Base-by-base conservation (phyloP, 30 jellyfish, hydroid and myxozoan species). In the Clytia hemisphaerica region DNA sequence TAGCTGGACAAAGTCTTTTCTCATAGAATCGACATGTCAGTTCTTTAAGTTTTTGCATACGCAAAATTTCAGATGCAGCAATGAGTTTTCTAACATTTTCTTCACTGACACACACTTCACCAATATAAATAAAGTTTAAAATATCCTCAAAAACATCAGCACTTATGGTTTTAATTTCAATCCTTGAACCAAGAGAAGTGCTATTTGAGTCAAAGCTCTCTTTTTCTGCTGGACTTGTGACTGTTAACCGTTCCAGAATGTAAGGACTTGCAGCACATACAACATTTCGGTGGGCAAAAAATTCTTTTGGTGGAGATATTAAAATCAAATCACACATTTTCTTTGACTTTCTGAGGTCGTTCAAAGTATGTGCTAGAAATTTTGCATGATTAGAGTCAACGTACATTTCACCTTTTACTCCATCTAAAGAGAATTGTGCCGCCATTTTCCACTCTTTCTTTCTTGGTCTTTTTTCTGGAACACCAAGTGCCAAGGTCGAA, bases 191-290 rank as follows among this genome's bases (percentile, higher is more conserved):
- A 12, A 61, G 86, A 46, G 94, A 70, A 9, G 84, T 36, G n/a
- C 64, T 21, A 6, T 46, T 70, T n/a, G 33, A 77, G 33, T 74
- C 82, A 48, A 72, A 60, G 12, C 75, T 42, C n/a, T n/a, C n/a
- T n/a, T n/a, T n/a, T n/a, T n/a, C n/a, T n/a, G n/a, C n/a, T n/a
- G n/a, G n/a, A n/a, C n/a, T n/a, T n/a, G n/a, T n/a, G n/a, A n/a
- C n/a, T n/a, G n/a, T n/a, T 47, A 89, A 82, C 25, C 79, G 42
- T 6, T 89, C 77, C 55, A 85, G 58, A 29, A 89, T 68, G 76
- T 57, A 89, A 0, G 95, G 93, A 49, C 98, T 89, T 49, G 98
- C 93, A 0, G 98, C 94, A 55, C 98, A 45, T 26, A 89, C 83
- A 40, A 89, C 89, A 66, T 62, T 80, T 51, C 94, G 81, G 70